Evolutionary conservation across 2,113 vertebrate genomes (phyloP).

Genomic region (Ictalurus punctatus): DNA sequence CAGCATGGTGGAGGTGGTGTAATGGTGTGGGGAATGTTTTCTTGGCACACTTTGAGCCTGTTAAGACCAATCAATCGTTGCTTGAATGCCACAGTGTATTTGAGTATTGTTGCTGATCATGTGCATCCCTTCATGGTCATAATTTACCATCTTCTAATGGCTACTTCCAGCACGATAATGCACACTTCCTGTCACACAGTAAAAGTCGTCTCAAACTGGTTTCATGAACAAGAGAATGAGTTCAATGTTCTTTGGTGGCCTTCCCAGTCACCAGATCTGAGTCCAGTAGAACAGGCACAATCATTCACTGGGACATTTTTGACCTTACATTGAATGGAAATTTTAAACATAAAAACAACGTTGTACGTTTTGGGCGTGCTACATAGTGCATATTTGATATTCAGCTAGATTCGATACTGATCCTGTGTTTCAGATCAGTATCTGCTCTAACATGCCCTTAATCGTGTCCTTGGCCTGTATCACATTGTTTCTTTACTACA

Average conservation of each 20-base stretch:
- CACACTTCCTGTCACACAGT: neutral
- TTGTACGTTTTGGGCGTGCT: too few species aligned
- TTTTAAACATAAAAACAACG: neutral
- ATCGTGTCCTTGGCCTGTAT: neutral
- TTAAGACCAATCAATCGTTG: neutral
- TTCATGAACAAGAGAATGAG: neutral
- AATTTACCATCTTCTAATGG: neutral
- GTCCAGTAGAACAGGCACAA: neutral
- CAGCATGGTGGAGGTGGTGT: neutral
- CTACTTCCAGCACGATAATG: neutral
- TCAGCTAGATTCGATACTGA: neutral
- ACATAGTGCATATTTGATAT: neutral
- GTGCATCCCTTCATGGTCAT: neutral
- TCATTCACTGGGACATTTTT: neutral
- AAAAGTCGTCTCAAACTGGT: neutral
- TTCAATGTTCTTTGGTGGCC: neutral
- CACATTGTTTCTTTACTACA: too few species aligned
- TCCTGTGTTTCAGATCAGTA: neutral
- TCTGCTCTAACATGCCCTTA: neutral
- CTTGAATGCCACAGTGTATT: neutral
- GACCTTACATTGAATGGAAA: neutral
- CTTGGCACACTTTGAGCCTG: neutral
- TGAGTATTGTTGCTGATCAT: neutral
- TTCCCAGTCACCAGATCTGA: neutral
- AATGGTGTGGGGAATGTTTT: neutral